These are phyloP conservation scores for Sebastes trivittatus DNA, from an alignment of 2,797 vertebrate species.

Conservation along the genomic window DNA sequence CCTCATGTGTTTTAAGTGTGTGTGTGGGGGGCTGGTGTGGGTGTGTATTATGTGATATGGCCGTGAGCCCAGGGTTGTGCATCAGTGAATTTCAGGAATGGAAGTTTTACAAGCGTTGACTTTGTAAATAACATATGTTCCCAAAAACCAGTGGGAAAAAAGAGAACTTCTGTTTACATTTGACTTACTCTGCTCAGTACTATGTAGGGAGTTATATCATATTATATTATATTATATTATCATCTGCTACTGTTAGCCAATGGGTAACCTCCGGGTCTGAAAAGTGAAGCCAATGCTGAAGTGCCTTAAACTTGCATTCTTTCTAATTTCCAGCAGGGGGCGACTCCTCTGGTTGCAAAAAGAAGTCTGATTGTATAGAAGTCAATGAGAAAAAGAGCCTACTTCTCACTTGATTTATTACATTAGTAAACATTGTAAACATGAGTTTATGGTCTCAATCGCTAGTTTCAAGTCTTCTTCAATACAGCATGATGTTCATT, in stretches of 20 bases:
- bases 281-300: no score
- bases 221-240: neutral
- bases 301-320: no score
- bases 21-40: neutral
- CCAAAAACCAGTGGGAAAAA: neutral
- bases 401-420: no score
- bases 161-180: neutral
- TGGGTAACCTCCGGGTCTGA: no score
- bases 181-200: neutral
- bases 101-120: slow-evolving; percentile 23
- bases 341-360: no score
- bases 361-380: no score
- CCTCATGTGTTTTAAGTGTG: neutral
- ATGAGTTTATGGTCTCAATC: no score
- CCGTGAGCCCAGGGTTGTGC: slow-evolving; percentile 9
- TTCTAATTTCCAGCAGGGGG: no score
- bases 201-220: neutral
- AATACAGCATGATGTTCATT: no score
- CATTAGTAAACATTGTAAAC: no score
- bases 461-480: no score
- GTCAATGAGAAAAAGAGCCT: accelerated
- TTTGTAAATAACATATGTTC: slow-evolving; percentile 24
- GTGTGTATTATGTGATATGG: slow-evolving; percentile 40
- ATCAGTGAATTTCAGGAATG: slow-evolving; percentile 42
- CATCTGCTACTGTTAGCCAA: no score